Evolutionary conservation across 2,888 invertebrate species (phyloP).

Genomic region (Priocnemis perturbator): DNA sequence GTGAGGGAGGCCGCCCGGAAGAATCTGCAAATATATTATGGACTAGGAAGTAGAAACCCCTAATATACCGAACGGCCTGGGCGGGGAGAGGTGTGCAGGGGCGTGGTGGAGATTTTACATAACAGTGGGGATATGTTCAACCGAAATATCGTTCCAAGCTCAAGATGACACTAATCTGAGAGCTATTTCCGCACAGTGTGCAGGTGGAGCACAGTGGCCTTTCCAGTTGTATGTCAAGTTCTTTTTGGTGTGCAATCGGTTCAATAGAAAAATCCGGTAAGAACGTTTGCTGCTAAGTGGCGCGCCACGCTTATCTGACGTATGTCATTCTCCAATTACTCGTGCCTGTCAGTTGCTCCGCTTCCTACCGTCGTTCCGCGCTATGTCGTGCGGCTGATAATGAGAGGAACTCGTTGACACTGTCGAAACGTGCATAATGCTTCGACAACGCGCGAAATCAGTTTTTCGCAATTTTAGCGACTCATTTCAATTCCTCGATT

Average conservation of each 20-base stretch:
- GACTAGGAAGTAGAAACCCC: too few species aligned
- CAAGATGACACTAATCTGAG: slow-evolving; percentile 42
- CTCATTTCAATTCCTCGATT: too few species aligned
- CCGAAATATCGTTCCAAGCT: slow-evolving; percentile 48
- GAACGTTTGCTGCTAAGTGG: slow-evolving; percentile 31
- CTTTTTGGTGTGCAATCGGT: slow-evolving; percentile 17
- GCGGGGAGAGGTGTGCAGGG: neutral
- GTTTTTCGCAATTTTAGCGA: too few species aligned
- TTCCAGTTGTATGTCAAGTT: slow-evolving; percentile 41
- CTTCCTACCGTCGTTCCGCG: neutral
- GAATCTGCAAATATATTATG: too few species aligned
- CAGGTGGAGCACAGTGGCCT: slow-evolving; percentile 43
- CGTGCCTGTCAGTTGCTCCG: neutral
- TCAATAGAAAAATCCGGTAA: slow-evolving; percentile 46
- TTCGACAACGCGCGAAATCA: too few species aligned
- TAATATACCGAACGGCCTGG: too few species aligned
- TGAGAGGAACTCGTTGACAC: too few species aligned
- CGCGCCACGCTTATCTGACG: neutral
- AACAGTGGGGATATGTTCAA: slow-evolving; percentile 51
- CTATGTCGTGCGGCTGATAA: too few species aligned
- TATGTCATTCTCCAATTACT: neutral
- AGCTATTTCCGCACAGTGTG: slow-evolving; percentile 41
- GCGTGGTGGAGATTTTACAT: slow-evolving; percentile 44
- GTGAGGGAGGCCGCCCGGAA: too few species aligned
- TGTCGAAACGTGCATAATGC: too few species aligned